These are phyloP conservation scores for Boulengerochromis microlepis DNA, from an alignment of 2,113 vertebrate genomes.

Conservation along the genomic window DNA sequence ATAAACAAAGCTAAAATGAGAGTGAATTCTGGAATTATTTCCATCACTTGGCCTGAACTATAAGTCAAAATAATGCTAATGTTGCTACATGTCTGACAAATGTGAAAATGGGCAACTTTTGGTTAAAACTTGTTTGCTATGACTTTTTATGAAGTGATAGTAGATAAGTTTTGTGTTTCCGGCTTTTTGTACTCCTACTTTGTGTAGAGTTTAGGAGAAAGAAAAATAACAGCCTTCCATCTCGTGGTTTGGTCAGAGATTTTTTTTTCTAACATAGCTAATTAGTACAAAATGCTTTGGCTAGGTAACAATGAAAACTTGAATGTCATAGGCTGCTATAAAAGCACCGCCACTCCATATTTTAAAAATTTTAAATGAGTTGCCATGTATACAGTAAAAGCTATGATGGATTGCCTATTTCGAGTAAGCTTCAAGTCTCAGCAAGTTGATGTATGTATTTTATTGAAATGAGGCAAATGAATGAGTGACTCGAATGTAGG, in stretches of 20 bases:
- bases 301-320: not conserved
- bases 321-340: not conserved
- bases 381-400: not conserved
- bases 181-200: not conserved
- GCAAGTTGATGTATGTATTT: not conserved
- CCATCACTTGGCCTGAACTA: not conserved
- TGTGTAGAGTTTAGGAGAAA: not conserved
- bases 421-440: not conserved
- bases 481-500: not conserved
- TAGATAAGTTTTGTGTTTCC: not conserved
- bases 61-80: not conserved
- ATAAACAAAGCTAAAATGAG: not conserved
- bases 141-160: not conserved
- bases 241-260: accelerated
- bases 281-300: not conserved
- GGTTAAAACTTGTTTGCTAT: not conserved
- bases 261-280: not conserved
- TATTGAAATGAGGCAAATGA: not conserved
- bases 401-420: conserved; percentile 9
- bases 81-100: not conserved
- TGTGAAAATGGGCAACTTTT: not conserved
- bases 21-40: not conserved
- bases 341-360: not conserved
- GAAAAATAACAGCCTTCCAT: not conserved
- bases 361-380: not conserved